A percentile compares a stretch with the other conserved stretches of the same genome.
These are phyloP conservation scores for Thalassarche chlororhynchos DNA, from an alignment of 2,113 vertebrate genomes.

Conservation along the genomic window DNA sequence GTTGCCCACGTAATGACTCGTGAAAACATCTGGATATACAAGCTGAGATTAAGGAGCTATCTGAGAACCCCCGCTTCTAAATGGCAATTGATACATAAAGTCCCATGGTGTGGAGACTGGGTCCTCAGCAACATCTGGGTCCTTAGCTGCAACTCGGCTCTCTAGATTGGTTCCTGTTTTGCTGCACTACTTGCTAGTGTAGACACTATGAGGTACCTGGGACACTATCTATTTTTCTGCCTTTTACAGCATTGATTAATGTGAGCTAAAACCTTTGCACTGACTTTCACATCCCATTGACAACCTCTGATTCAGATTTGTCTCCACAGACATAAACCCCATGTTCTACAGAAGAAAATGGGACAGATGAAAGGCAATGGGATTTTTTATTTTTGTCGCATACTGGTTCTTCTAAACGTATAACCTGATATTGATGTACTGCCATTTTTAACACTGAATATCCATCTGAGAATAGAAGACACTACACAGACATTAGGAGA, in stretches of 20 bases:
- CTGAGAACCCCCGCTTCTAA: not conserved
- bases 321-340: not conserved
- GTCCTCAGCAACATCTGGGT: not conserved
- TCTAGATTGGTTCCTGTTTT: not conserved
- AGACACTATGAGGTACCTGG: not conserved
- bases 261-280: not conserved
- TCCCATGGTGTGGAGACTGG: not conserved
- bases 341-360: not conserved
- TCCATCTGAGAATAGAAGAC: not conserved
- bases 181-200: not conserved
- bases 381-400: not conserved
- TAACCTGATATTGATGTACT: not conserved
- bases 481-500: not conserved
- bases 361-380: not conserved
- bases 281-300: not conserved
- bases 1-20: not conserved
- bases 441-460: not conserved
- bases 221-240: not conserved
- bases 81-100: not conserved
- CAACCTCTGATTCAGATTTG: not conserved
- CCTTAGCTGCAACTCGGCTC: not conserved
- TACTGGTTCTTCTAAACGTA: not conserved
- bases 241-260: not conserved
- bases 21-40: not conserved
- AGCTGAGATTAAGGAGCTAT: not conserved